A percentile compares a stretch with the other conserved stretches of the same genome.
phyloP scores from a whole-genome alignment of 1,140 invertebrate genomes.

The Penaeus chinensis region DNA sequence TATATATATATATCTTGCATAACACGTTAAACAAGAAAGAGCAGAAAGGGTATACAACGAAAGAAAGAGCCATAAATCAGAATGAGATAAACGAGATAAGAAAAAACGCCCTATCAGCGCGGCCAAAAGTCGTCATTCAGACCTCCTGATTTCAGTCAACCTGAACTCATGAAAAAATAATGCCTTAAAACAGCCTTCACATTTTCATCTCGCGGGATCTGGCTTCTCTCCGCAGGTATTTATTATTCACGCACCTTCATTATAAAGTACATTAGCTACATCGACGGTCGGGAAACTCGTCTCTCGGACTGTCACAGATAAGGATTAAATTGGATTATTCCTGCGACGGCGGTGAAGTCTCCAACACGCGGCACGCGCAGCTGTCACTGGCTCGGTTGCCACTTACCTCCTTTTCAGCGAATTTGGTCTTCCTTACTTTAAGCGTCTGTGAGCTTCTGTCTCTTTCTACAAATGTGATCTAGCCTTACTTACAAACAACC shows the following conservation, averaged over 20 bases:
- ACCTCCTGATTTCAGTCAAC: too few species aligned
- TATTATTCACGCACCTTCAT: constrained; percentile 24
- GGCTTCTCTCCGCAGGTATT: constrained; percentile 44
- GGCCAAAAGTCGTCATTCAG: not conserved
- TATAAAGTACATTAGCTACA: not conserved
- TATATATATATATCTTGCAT: too few species aligned
- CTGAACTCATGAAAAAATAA: constrained; percentile 2
- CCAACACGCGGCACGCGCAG: constrained; percentile 51
- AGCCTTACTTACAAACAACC: too few species aligned
- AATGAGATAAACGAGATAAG: not conserved
- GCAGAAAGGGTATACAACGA: not conserved
- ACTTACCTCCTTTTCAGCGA: not conserved
- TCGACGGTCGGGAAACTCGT: constrained; percentile 5
- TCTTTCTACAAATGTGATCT: too few species aligned
- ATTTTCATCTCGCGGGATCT: constrained; percentile 9
- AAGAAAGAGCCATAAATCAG: too few species aligned
- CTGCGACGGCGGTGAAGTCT: not conserved
- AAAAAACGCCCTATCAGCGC: too few species aligned
- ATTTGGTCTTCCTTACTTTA: too few species aligned
- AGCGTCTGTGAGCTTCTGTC: too few species aligned
- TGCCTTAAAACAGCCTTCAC: constrained; percentile 27
- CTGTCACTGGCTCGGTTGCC: constrained; percentile 40
- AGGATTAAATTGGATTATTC: not conserved
- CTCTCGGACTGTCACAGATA: not conserved
- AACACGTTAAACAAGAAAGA: not conserved